Evolutionary conservation across 2,888 invertebrate genomes (phyloP).

Genomic region (Netelia fuscicornis): DNA sequence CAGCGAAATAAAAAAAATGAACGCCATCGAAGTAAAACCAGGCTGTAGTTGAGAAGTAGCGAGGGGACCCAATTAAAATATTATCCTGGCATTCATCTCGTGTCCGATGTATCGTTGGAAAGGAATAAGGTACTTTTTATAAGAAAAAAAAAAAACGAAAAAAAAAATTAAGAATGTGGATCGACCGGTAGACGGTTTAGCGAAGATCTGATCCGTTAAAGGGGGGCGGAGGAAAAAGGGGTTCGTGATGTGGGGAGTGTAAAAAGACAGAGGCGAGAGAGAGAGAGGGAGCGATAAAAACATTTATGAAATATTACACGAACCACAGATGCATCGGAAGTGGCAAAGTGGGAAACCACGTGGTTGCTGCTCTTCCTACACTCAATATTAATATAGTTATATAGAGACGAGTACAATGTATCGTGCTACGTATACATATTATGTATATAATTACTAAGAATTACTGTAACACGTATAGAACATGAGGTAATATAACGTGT

Average conservation of each 20-base stretch:
- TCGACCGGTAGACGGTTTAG: conserved; percentile 9
- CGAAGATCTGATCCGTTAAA: conserved; percentile 23
- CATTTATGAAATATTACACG: conserved; percentile 43
- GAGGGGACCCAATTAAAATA: conserved; percentile 28
- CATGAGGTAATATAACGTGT: conserved; percentile 1
- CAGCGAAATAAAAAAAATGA: neutral
- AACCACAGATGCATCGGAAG: conserved; percentile 58
- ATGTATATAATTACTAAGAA: neutral
- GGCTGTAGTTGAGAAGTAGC: conserved; percentile 11
- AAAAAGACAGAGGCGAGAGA: neutral
- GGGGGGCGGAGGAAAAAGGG: neutral
- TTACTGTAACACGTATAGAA: neutral
- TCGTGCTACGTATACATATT: neutral
- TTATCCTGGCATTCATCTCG: conserved; percentile 18
- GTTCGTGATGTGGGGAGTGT: neutral
- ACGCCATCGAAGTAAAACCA: no score
- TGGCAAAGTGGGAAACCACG: conserved; percentile 61
- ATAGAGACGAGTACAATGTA: neutral
- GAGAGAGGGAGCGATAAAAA: neutral
- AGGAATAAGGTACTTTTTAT: no score
- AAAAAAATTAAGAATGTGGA: neutral
- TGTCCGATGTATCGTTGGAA: neutral
- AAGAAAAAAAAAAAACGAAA: no score
- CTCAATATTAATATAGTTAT: conserved; percentile 22
- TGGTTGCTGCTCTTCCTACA: conserved; percentile 17